A percentile compares a stretch with the other conserved stretches of the same genome.
Conservation (phyloP, 2,888 invertebrate species). For the Phytoseiulus persimilis region DNA sequence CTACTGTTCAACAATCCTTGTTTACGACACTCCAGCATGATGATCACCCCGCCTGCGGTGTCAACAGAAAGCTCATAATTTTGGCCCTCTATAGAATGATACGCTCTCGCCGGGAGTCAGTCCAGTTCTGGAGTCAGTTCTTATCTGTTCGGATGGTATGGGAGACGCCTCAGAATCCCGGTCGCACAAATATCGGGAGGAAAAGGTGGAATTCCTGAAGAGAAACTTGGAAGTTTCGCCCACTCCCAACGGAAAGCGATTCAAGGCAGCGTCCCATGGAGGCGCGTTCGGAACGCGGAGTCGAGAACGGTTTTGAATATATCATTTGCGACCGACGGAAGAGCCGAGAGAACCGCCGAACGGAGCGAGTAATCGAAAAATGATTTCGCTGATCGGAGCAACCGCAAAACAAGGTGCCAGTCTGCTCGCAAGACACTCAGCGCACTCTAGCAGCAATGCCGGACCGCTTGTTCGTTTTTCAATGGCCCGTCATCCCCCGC, state of each 20-base stretch:
- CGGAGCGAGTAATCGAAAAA: not conserved
- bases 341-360: not conserved
- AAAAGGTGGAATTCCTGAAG: no score
- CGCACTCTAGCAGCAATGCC: not conserved
- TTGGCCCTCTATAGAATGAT: not conserved
- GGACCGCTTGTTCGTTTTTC: not conserved
- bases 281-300: not conserved
- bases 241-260: not conserved
- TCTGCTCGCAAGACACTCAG: not conserved
- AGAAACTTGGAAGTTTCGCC: no score
- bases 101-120: not conserved
- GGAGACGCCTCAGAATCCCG: no score
- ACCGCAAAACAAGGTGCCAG: not conserved
- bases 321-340: not conserved
- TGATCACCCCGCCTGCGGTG: not conserved
- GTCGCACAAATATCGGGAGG: no score
- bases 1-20: not conserved
- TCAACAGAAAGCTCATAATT: not conserved
- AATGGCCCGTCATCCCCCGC: not conserved
- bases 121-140: no score
- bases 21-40: not conserved
- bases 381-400: not conserved
- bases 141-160: no score
- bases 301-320: not conserved
- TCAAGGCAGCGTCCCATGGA: no score